A percentile compares a stretch with the other conserved stretches of the same genome.
Conservation (phyloP, 2,888 invertebrate genomes). For the Apeira syringaria region DNA sequence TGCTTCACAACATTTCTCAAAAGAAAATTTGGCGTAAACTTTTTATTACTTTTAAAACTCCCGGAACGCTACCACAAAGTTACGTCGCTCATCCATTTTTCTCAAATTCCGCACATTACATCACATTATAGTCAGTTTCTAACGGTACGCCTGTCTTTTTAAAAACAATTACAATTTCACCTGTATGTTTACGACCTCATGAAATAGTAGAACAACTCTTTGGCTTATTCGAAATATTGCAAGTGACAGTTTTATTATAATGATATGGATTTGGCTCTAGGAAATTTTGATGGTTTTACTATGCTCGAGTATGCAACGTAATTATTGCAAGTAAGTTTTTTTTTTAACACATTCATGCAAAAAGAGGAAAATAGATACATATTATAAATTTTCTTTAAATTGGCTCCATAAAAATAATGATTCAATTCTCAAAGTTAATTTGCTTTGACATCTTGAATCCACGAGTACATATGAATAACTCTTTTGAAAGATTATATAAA, state of each 20-base stretch:
- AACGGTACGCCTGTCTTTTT: constrained; percentile 23
- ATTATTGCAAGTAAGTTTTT: not conserved
- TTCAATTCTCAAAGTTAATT: too few relatives aligned
- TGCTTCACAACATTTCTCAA: too few relatives aligned
- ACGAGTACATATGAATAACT: too few relatives aligned
- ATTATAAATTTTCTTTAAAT: too few relatives aligned
- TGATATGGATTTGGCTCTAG: constrained; percentile 1
- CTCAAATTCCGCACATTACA: constrained; percentile 40
- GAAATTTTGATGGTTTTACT: constrained; percentile 9
- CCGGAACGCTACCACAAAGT: constrained; percentile 40
- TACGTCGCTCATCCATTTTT: constrained; percentile 37
- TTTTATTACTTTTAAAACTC: too few relatives aligned
- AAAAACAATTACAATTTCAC: constrained; percentile 36
- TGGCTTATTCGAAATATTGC: not conserved
- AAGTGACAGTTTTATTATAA: constrained; percentile 8
- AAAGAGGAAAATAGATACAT: too few relatives aligned
- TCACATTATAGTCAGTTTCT: constrained; percentile 54
- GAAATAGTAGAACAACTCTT: constrained; percentile 29
- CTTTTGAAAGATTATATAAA: too few relatives aligned
- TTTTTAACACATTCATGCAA: too few relatives aligned
- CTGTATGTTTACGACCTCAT: constrained; percentile 36
- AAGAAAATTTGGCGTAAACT: too few relatives aligned
- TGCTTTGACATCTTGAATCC: too few relatives aligned
- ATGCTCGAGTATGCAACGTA: not conserved
- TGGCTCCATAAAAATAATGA: too few relatives aligned